Evolutionary conservation across 2,113 vertebrate genomes (phyloP).

Genomic region (Mungos mungo): DNA sequence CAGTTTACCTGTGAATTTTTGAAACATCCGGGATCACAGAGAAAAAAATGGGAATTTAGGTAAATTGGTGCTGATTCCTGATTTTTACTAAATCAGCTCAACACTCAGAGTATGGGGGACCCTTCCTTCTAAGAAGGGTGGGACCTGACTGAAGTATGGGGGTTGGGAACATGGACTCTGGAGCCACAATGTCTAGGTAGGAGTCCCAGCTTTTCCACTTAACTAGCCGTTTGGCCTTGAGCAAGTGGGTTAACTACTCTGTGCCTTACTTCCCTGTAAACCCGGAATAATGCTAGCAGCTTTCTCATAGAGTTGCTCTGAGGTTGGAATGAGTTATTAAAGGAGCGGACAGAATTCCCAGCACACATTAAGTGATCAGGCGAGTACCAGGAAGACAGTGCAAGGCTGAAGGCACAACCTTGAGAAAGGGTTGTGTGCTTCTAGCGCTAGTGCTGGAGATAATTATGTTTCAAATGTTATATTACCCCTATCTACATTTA

Average conservation of each 20-base stretch:
- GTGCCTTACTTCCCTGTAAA: background rate
- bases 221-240: background rate
- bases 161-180: background rate
- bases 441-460: background rate
- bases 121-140: background rate
- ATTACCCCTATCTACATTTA: conserved; percentile 1
- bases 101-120: background rate
- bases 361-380: too few relatives aligned
- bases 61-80: background rate
- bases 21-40: background rate
- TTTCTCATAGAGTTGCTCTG: background rate
- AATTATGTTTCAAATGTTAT: background rate
- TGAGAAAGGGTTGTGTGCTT: background rate
- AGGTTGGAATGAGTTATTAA: background rate
- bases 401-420: background rate
- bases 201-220: background rate
- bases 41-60: background rate
- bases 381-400: background rate
- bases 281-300: background rate
- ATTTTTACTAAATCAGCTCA: background rate
- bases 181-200: background rate
- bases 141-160: rapidly evolving
- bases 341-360: background rate
- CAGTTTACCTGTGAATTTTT: background rate
- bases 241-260: background rate